Conservation (phyloP, 64 coral and sea anemone genomes). For the Astreopora myriophthalma region DNA sequence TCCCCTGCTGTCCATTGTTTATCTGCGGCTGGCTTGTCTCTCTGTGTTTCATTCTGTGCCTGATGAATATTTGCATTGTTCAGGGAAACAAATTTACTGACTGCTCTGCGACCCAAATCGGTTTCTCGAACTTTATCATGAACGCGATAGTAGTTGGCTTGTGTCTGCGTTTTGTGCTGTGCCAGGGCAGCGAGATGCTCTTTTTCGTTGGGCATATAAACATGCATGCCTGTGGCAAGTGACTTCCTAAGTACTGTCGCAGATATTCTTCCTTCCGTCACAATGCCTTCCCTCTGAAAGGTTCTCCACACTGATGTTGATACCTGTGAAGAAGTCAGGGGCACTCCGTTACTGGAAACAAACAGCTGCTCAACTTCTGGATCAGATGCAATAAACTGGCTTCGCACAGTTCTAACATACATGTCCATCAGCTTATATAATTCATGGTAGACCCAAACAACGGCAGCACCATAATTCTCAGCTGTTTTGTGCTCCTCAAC, state of each 20-base stretch:
- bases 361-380: conserved; percentile 56
- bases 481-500: conserved; percentile 22
- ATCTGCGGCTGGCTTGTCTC: neutral
- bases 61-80: conserved; percentile 1
- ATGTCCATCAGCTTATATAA: conserved; percentile 62
- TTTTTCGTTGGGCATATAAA: conserved; percentile 52
- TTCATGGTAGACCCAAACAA: conserved; percentile 66
- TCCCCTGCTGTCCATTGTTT: conserved; percentile 36
- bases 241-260: conserved; percentile 62
- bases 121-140: conserved; percentile 60
- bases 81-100: conserved; percentile 60
- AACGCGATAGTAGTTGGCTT: conserved; percentile 48
- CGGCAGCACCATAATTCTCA: conserved; percentile 56
- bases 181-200: conserved; percentile 62
- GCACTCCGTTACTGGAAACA: conserved; percentile 60
- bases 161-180: conserved; percentile 62
- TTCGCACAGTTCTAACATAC: conserved; percentile 50
- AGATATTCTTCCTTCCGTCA: conserved; percentile 42
- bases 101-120: conserved; percentile 47
- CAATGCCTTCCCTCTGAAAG: conserved; percentile 57
- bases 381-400: conserved; percentile 17
- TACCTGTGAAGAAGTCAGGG: conserved; percentile 59
- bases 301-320: conserved; percentile 51
- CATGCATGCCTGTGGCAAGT: conserved; percentile 54
- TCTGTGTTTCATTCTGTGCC: conserved; percentile 3